phyloP scores from a whole-genome alignment of 2,113 vertebrate genomes.

The Heterotis niloticus region DNA sequence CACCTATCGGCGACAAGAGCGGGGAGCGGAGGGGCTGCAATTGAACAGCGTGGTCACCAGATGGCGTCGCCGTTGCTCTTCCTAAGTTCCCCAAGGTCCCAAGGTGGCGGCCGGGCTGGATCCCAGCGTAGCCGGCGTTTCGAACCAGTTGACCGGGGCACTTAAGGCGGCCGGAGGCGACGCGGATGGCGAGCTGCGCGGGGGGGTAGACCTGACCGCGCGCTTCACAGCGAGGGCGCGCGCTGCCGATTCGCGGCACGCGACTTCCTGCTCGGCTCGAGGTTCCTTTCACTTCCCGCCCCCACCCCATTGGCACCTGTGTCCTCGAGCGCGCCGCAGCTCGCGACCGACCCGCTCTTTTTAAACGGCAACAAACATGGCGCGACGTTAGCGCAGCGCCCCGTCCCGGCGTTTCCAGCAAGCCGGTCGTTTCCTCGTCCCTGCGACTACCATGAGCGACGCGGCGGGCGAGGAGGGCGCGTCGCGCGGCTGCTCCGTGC shows the following conservation, averaged over 20 bases:
- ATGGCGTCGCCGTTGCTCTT: background rate
- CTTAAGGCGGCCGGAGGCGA: background rate
- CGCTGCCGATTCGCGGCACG: no score
- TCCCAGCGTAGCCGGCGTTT: background rate
- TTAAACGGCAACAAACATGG: background rate
- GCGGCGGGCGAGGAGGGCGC: no score
- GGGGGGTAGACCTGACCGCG: no score
- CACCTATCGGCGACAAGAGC: background rate
- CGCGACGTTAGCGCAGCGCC: no score
- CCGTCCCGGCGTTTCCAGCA: background rate
- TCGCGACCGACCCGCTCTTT: background rate
- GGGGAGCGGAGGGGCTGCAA: background rate
- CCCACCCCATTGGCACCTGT: background rate
- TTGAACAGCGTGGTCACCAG: background rate
- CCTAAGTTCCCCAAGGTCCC: background rate
- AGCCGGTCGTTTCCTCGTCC: background rate
- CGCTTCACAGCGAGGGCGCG: no score
- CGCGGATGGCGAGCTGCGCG: background rate
- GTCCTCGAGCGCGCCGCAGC: background rate
- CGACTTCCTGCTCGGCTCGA: slow-evolving; percentile 1
- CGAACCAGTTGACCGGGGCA: background rate
- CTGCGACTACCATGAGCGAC: background rate
- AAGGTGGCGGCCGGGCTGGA: background rate
- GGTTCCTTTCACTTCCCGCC: slow-evolving; percentile 14
- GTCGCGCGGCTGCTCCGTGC: no score